Base-by-base conservation (phyloP, 2,113 vertebrate genomes). In the Telmatochromis sp. region DNA sequence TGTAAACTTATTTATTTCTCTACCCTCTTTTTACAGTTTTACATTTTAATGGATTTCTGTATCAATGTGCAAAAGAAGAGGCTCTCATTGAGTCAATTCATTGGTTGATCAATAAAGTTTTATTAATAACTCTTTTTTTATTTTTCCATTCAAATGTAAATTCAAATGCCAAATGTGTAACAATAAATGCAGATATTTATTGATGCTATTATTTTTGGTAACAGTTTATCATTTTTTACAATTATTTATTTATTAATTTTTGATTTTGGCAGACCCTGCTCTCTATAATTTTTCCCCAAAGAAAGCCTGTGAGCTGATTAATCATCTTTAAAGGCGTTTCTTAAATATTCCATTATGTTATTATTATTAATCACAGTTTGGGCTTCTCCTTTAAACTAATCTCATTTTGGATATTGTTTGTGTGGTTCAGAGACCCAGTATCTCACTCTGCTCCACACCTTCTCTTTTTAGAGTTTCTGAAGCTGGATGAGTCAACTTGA, bases 401-500 rank as follows among this genome's bases (percentile, higher is more conserved):
- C 11, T 87, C 28, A 37, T 53, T 37, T 42, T 81, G 13, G 28
- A 68, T 33, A 28, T 37, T 51, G 26, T 85, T 82, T 78, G 65
- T n/a, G 15, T 85, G 28, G 9, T 31, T 19, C 23, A 2, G 3
- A 23, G 9, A 70, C 42, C 13, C 40, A 31, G 68, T 21, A 75
- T 53, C 35, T 92, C 63, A 85, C 19, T 85, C 28, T 82, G 55
- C 70, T 90, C 51, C 83, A 4, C 51, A n/a, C 89, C 63, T 88
- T 88, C 70, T 9, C 5, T 92, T 94, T 68, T 70, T 91, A 95
- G 94, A 94, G 70, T 80, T 86, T 31, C 49, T 63, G 80, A 81
- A 87, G 81, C 87, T 9, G 82, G 88, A 63, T 23, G 83, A 85
- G 55, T 84, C 65, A 10, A 83, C 51, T 80, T 58, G 88, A 86